A percentile compares a stretch with the other conserved stretches of the same genome.
Conservation (phyloP, 2,113 vertebrate genomes). For the Athene cunicularia region DNA sequence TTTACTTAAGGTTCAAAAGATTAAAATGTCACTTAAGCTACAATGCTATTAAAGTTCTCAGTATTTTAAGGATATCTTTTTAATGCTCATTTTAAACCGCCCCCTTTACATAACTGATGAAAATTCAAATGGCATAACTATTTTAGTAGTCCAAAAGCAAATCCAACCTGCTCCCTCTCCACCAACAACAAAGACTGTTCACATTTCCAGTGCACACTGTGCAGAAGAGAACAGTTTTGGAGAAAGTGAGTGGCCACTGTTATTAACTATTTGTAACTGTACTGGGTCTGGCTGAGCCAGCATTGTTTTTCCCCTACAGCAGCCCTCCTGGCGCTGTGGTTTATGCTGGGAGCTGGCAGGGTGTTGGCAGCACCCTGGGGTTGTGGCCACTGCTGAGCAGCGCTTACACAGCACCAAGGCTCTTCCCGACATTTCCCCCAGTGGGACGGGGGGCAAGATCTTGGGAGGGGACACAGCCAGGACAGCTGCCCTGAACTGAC, state of each 20-base stretch:
- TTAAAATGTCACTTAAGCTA: not conserved
- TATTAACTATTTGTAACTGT: not conserved
- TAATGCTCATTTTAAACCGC: not conserved
- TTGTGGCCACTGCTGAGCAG: too few species aligned
- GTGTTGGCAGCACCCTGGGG: too few species aligned
- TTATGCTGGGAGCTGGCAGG: too few species aligned
- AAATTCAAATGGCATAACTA: not conserved
- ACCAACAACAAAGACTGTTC: not conserved
- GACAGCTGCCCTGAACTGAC: too few species aligned
- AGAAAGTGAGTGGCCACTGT: not conserved
- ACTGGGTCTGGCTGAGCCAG: too few species aligned
- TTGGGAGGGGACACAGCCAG: too few species aligned
- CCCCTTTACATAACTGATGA: not conserved
- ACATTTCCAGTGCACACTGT: accelerated
- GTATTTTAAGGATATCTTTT: not conserved
- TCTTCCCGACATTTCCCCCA: too few species aligned
- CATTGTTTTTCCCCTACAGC: too few species aligned
- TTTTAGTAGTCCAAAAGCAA: not conserved
- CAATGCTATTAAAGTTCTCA: not conserved
- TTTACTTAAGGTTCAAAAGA: not conserved
- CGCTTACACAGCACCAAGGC: too few species aligned
- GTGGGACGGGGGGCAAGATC: too few species aligned
- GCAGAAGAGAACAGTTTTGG: not conserved
- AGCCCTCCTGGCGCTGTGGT: too few species aligned
- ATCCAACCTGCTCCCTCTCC: not conserved